Evolutionary conservation across 2,113 vertebrate species (phyloP), one percentile per base, ranked within the genome.

Genomic region (Ondatra zibethicus): DNA sequence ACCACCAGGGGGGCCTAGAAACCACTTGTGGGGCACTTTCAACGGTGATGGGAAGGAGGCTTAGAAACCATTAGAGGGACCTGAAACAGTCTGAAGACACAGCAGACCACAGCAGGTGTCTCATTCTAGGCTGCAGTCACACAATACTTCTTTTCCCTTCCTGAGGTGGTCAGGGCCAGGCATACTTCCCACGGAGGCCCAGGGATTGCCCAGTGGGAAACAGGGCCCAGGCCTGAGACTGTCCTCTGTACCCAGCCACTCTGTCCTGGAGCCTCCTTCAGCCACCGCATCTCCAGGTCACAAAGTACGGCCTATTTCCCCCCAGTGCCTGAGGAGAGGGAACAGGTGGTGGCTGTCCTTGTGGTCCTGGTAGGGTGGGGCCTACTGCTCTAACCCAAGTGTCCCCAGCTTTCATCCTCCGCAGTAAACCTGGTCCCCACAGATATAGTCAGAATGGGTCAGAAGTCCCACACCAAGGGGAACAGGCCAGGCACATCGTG

Each of bases 231-330:
- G 42, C n/a, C 14, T 25, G 21, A 82, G 52, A 50, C 21, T 47
- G 73, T 5, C n/a, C 77, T 42, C 17, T 42, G 21, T 11, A 55
- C 31, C 7, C 23, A 8, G 76, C n/a, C 42, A 12, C 23, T 13
- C 21, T 16, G n/a, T 68, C 58, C 33, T 16, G 47, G 45, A 27
- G 14, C 9, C 50, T 72, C 27, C 36, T 25, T 72, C 19, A 33
- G 58, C 4, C 9, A 14, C 72, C 33, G 27, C 23, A 39, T 55
- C 50, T 52, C 68, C 25, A 73, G 70, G 16, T 52, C 61, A 36
- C 72, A 12, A 0, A 7, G 13, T 23, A 27, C 16, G 17, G 14
- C 12, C 23, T 2, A 2, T 47, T 39, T 72, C 39, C 27, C 47
- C 19, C 80, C 14, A 50, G 3, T 8, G 81, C 39, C 81, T 29